phyloP scores from a whole-genome alignment of 2,113 vertebrate species.

The Corythornis vintsioides region DNA sequence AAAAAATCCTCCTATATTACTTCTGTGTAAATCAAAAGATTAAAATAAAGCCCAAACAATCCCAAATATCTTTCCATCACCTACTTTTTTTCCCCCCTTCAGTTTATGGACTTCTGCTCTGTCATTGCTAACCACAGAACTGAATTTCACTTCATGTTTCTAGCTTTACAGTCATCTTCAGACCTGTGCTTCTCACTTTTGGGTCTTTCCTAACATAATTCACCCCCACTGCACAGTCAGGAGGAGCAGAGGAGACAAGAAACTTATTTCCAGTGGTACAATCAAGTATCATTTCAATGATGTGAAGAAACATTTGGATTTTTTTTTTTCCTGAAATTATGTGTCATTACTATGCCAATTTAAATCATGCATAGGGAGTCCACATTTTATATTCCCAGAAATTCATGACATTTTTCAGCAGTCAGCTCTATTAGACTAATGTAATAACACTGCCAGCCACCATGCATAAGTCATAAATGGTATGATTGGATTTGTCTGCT shows the following conservation, averaged over 20 bases:
- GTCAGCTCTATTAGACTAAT: conserved; percentile 37
- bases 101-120: not conserved
- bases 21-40: not conserved
- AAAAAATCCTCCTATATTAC: not conserved
- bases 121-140: not conserved
- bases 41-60: not conserved
- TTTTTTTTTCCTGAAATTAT: not conserved
- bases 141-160: not conserved
- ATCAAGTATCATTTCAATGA: not conserved
- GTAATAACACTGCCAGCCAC: conserved; percentile 22
- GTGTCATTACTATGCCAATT: not conserved
- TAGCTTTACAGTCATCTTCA: not conserved
- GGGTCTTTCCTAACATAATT: not conserved
- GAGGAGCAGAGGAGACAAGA: not conserved
- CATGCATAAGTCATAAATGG: conserved; percentile 41
- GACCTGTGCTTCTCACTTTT: fast-evolving
- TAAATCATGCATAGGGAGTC: not conserved
- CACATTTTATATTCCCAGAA: conserved; percentile 9
- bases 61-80: not conserved
- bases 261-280: not conserved
- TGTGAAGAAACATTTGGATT: not conserved
- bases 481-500: conserved; percentile 55
- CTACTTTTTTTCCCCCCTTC: no score
- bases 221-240: not conserved
- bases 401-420: conserved; percentile 30